phyloP scores from a whole-genome alignment of 2,797 vertebrate genomes.

The Liasis olivaceus region DNA sequence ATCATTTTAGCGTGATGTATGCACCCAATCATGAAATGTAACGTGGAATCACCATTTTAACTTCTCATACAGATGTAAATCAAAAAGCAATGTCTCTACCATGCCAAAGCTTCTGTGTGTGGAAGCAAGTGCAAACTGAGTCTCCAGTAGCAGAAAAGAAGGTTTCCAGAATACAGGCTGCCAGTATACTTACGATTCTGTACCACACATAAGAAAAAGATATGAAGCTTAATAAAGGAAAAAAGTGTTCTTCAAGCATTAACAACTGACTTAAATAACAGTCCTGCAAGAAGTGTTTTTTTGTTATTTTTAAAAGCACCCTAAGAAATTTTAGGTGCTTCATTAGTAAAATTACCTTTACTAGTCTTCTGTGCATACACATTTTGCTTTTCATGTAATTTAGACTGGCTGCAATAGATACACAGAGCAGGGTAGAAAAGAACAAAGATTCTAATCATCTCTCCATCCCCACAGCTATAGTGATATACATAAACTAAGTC shows the following conservation, averaged over 20 bases:
- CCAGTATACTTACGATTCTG: not conserved
- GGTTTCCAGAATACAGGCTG: not conserved
- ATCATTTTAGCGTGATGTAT: not conserved
- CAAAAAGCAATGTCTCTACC: not conserved
- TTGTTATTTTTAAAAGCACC: not conserved
- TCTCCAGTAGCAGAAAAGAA: not conserved
- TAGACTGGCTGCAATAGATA: not conserved
- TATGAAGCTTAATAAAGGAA: not conserved
- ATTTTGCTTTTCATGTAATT: not conserved
- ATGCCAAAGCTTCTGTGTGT: not conserved
- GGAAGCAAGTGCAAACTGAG: not conserved
- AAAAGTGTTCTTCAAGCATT: not conserved
- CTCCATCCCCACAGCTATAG: not conserved
- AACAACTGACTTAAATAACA: not conserved
- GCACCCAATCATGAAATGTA: not conserved
- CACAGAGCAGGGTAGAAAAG: not conserved
- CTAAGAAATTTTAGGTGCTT: not conserved
- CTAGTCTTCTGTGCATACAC: not conserved
- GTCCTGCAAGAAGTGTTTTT: not conserved
- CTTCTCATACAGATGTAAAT: not conserved
- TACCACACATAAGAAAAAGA: not conserved
- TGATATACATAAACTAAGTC: not conserved
- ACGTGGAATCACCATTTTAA: not conserved
- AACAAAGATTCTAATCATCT: not conserved
- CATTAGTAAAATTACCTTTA: not conserved